These are phyloP conservation scores for Cyphotilapia sp. DNA, from an alignment of 2,113 vertebrate species.

Conservation along the genomic window DNA sequence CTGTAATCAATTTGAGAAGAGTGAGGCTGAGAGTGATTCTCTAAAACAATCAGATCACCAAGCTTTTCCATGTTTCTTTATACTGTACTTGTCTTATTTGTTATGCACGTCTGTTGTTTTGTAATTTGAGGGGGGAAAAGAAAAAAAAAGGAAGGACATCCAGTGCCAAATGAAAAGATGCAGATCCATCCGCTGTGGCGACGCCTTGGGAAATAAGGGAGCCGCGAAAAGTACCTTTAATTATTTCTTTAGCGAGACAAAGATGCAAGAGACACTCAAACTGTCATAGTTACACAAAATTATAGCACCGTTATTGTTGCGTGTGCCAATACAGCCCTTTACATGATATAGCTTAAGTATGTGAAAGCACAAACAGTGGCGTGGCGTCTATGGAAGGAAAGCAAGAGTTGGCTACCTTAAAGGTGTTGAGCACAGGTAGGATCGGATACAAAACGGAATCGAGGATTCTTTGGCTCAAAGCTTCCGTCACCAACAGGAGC, in stretches of 20 bases:
- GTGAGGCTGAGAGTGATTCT: background rate
- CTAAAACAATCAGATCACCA: background rate
- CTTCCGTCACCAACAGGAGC: conserved; percentile 59
- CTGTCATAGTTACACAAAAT: background rate
- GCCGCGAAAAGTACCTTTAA: background rate
- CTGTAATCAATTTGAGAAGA: background rate
- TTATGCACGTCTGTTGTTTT: background rate
- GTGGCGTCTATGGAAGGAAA: background rate
- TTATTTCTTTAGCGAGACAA: background rate
- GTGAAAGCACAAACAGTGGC: background rate
- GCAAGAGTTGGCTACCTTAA: conserved; percentile 33
- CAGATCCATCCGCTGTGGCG: background rate
- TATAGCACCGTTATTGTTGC: background rate
- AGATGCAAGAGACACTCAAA: background rate
- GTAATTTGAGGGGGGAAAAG: background rate
- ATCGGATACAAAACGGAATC: conserved; percentile 2
- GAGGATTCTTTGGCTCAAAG: conserved; percentile 41
- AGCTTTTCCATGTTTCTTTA: background rate
- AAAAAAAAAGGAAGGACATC: background rate
- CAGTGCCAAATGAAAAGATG: background rate
- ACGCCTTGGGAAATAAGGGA: background rate
- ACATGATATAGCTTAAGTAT: background rate
- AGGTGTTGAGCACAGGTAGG: conserved; percentile 31
- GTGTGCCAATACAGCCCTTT: background rate
- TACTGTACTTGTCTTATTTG: background rate